Conservation (phyloP, 2,888 invertebrate species). For the Nipponacmea schrenckii region DNA sequence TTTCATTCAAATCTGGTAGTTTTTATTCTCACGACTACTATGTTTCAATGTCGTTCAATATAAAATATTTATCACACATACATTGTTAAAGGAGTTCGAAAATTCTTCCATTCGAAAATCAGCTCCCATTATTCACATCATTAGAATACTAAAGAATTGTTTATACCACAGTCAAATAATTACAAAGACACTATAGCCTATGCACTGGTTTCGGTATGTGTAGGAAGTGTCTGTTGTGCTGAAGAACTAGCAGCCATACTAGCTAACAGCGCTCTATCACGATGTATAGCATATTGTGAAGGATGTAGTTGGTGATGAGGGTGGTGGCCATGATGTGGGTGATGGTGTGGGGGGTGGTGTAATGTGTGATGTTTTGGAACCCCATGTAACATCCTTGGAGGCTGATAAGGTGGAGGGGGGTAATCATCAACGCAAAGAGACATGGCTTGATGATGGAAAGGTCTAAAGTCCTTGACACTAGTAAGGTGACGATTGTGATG, state of each 20-base stretch:
- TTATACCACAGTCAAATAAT: too few relatives aligned
- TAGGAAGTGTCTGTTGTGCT: not conserved
- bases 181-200: not conserved
- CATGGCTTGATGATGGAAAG: constrained; percentile 29
- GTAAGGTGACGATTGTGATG: constrained; percentile 11
- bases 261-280: not conserved
- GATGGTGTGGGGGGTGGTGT: constrained; percentile 27
- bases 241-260: not conserved
- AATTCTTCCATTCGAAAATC: too few relatives aligned
- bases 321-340: not conserved
- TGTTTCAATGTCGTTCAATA: too few relatives aligned
- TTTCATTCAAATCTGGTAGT: too few relatives aligned
- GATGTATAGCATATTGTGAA: not conserved
- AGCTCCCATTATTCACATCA: too few relatives aligned
- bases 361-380: constrained; percentile 28
- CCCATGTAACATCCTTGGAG: constrained; percentile 40
- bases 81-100: too few relatives aligned
- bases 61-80: too few relatives aligned
- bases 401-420: constrained; percentile 60
- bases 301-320: not conserved
- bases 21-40: too few relatives aligned
- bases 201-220: constrained; percentile 4
- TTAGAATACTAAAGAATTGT: too few relatives aligned
- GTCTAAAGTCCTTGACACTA: constrained; percentile 26
- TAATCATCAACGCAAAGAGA: constrained; percentile 55